A percentile compares a stretch with the other conserved stretches of the same genome.
These are phyloP conservation scores for Sapayoa aenigma DNA, from an alignment of 2,113 vertebrate genomes.

Conservation along the genomic window DNA sequence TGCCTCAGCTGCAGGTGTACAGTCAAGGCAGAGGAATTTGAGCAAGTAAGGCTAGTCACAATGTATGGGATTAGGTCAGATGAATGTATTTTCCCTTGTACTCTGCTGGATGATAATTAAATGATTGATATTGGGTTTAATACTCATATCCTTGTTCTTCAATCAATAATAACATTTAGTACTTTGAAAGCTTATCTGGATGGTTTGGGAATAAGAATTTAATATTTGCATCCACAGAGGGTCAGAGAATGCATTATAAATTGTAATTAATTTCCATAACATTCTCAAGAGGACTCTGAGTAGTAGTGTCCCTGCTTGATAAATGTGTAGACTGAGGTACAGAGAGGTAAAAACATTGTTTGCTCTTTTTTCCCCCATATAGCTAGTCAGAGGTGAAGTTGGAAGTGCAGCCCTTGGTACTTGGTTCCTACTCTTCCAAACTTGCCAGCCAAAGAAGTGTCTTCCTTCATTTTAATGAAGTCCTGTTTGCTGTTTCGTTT, in stretches of 20 bases:
- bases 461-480: conserved; percentile 27
- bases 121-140: not conserved
- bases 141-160: not conserved
- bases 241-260: not conserved
- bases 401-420: not conserved
- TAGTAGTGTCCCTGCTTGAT: not conserved
- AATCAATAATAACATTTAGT: not conserved
- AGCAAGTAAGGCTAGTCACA: not conserved
- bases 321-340: not conserved
- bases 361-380: not conserved
- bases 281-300: not conserved
- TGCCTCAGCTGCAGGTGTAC: not conserved
- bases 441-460: not conserved
- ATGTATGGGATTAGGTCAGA: not conserved
- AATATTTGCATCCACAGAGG: not conserved
- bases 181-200: not conserved
- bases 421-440: not conserved
- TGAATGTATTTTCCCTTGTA: not conserved
- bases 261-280: not conserved
- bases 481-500: conserved; percentile 17
- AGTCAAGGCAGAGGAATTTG: not conserved
- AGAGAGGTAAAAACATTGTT: not conserved
- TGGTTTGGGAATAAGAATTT: not conserved
- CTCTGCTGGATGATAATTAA: not conserved
- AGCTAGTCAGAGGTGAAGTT: not conserved